Conservation (phyloP, 2,113 vertebrate species). For the Camelus dromedarius region DNA sequence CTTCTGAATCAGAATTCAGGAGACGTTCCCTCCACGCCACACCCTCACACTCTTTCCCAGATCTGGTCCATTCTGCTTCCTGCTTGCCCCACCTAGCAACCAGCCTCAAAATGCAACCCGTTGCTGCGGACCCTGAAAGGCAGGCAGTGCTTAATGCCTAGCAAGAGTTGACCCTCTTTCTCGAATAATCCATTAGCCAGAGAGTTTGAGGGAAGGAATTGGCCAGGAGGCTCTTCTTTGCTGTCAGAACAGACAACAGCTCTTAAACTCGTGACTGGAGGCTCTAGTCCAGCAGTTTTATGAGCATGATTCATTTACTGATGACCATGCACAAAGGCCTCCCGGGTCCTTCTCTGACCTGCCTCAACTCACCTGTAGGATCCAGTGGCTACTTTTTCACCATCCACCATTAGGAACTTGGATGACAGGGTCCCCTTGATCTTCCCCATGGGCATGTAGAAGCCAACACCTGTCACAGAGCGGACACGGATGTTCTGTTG, state of each 20-base stretch:
- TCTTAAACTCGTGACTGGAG: not conserved
- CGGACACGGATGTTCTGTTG: conserved; percentile 93
- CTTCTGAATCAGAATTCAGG: not conserved
- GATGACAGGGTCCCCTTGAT: conserved; percentile 91
- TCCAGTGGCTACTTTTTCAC: conserved; percentile 96
- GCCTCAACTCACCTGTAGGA: conserved; percentile 91
- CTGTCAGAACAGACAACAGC: not conserved
- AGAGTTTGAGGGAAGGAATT: not conserved
- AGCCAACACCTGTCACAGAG: conserved; percentile 91
- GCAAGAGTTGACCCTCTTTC: not conserved
- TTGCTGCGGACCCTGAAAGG: not conserved
- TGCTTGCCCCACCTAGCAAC: not conserved
- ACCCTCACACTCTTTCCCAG: not conserved
- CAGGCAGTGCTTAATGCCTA: not conserved
- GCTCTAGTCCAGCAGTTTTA: not conserved
- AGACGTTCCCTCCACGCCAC: too few relatives aligned
- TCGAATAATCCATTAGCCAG: not conserved
- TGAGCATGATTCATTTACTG: not conserved
- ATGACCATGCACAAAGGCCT: not conserved
- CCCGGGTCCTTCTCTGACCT: not conserved
- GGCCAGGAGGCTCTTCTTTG: not conserved
- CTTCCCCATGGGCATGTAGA: conserved; percentile 91
- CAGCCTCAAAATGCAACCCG: not conserved
- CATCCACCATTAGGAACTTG: conserved; percentile 97
- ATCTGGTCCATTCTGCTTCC: not conserved